Base-by-base conservation (phyloP, 2,888 invertebrate species). In the Xanthia togata region DNA sequence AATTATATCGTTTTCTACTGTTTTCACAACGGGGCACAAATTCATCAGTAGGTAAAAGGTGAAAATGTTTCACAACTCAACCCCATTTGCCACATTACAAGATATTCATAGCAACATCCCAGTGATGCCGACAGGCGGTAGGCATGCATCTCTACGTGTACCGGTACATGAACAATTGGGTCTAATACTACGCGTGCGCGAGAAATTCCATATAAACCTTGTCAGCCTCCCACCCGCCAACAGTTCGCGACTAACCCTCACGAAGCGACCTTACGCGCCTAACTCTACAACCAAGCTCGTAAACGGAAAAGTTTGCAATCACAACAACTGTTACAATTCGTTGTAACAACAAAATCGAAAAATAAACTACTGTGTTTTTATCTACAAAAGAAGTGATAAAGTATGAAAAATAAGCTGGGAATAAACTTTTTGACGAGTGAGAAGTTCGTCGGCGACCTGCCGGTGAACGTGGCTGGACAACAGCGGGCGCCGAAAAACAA, bases 361-460 rank as follows among this genome's bases (percentile, higher is more conserved):
- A 85, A 81, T n/a, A 74, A 77, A 82, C 84, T 85, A 72, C 70
- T 81, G 88, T 88, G 80, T 83, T 89, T 90, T 73, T 71, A 81
- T 76, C 76, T 67, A 65, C 64, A 90, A 77, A 88, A 91, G 89
- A 90, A 89, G 87, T 91, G 87, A 84, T 85, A 87, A 86, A 79
- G 80, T 82, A 96, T 96, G 96, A 96, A 96, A 94, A 95, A 92
- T 85, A 94, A 94, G 89, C 89, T 94, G 78, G 93, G 85, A 93
- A 86, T 91, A 87, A 93, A 95, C 81, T 93, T 94, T 88, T 90
- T 91, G 85, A 89, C 92, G 80, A 94, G 91, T 92, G 94, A 94
- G 85, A 94, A 93, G 90, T 94, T 95, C 76, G 90, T 90, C 88
- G 91, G 92, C 77, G 93, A 94, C 79, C 81, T 95, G 85, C 90